Evolutionary conservation across 2,888 invertebrate species (phyloP), one percentile per base, ranked within the genome.

Genomic region (Julus scandinavius): DNA sequence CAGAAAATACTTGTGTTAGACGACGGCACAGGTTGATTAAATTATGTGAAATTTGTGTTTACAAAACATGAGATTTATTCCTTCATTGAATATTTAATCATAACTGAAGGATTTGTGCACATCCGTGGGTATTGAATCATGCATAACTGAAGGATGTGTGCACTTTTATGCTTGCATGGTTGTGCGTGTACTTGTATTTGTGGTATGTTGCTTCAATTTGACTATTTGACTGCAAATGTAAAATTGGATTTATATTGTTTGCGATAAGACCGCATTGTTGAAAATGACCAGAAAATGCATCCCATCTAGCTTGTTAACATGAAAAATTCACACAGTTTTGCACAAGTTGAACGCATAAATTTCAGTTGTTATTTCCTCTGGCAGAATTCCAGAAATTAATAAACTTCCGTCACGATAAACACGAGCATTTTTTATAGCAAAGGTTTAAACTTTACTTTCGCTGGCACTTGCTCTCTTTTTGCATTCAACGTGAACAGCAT

Each of bases 351-450:
- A 7, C 4, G 38, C 38, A 80, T 80, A 80, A 38, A 38, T 80
- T 80, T 13, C 38, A 40, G 29, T 40, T 40, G 38, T 80, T 29
- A 29, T 72, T 80, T 80, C 38, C 80, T 11, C 15, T 80, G 80
- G 80, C 80, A 29, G 80, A 29, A 15, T 40, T 80, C 80, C 80
- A 80, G 29, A 80, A 80, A 80, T 80, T 80, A 80, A 80, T 80
- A 80, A 80, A 80, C 15, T 29, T 13, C n/a, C 80, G 29, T 29
- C 38, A 80, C 29, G 80, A 80, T 80, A 80, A 80, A 80, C 80
- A 80, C 38, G 29, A 11, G 80, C 80, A 80, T 40, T 40, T 80
- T 72, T 80, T 38, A 38, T 38, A 38, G 38, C 80, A 40, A 80
- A 38, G 80, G 80, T 80, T 29, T 40, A 80, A 80, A 80, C 38